Percentiles rank a stretch among this genome's conserved stretches.
Conservation (phyloP, 2,888 invertebrate genomes). For the Andrena minutula region DNA sequence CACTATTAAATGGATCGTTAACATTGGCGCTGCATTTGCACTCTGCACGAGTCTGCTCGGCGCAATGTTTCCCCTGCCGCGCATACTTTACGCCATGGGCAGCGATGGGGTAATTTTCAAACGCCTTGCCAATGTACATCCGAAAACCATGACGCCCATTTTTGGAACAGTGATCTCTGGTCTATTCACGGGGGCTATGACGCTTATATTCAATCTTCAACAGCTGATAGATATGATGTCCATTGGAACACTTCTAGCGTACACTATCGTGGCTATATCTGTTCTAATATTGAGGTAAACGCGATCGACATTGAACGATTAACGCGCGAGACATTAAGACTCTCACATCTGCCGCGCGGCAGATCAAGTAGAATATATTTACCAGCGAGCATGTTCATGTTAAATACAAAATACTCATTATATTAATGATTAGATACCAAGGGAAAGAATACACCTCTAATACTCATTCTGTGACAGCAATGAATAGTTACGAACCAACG, state of each 20-base stretch:
- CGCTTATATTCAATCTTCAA: constrained; percentile 94
- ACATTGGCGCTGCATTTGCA: constrained; percentile 96
- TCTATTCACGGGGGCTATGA: constrained; percentile 92
- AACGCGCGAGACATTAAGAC: too few relatives aligned
- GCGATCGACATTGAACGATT: background rate
- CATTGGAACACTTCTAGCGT: constrained; percentile 95
- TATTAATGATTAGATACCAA: constrained; percentile 74
- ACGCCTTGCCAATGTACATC: constrained; percentile 89
- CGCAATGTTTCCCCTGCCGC: constrained; percentile 94
- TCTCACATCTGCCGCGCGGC: too few relatives aligned
- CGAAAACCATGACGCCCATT: constrained; percentile 92
- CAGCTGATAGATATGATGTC: constrained; percentile 99
- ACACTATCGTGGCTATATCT: constrained; percentile 96
- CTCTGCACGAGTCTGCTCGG: constrained; percentile 95
- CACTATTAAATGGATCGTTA: constrained; percentile 94
- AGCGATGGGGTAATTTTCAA: constrained; percentile 94
- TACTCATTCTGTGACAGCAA: constrained; percentile 65
- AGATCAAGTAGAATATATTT: too few relatives aligned
- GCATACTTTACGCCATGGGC: constrained; percentile 96
- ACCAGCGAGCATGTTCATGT: background rate
- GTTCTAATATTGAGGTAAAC: constrained; percentile 94
- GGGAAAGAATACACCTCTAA: constrained; percentile 69
- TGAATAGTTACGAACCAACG: constrained; percentile 73
- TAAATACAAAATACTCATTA: background rate
- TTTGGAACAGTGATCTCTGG: constrained; percentile 92